A percentile compares a stretch with the other conserved stretches of the same genome.
phyloP scores from a whole-genome alignment of 2,113 vertebrate species.

The Casuarius casuarius region DNA sequence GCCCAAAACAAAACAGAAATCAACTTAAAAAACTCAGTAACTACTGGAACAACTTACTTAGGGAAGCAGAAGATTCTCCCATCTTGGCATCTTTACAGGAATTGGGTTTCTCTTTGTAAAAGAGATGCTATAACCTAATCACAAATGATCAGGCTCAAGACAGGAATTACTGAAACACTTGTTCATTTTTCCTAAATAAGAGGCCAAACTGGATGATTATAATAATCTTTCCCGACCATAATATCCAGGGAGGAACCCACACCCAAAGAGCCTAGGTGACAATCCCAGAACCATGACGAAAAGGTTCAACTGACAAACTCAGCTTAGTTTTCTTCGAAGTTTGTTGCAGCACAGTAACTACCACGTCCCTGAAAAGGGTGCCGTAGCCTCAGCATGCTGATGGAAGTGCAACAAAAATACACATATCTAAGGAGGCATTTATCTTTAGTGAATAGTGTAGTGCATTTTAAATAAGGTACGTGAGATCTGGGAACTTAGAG shows the following conservation, averaged over 20 bases:
- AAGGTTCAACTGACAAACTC: background rate
- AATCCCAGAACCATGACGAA: background rate
- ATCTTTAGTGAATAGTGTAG: background rate
- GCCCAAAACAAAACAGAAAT: rapidly evolving
- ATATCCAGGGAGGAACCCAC: background rate
- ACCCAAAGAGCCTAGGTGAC: background rate
- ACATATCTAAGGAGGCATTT: background rate
- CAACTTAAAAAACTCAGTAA: background rate
- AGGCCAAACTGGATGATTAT: background rate
- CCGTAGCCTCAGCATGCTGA: rapidly evolving
- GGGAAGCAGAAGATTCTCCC: background rate
- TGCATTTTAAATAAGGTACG: background rate
- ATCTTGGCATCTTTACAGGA: background rate
- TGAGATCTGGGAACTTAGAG: background rate
- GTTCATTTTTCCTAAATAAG: background rate
- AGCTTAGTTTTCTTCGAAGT: background rate
- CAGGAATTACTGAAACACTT: background rate
- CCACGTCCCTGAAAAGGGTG: background rate
- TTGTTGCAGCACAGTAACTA: background rate
- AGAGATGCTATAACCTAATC: background rate
- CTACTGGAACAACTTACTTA: background rate
- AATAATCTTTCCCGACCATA: background rate
- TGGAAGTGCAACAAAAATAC: background rate
- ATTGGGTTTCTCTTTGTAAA: background rate
- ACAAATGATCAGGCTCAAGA: background rate